Evolutionary conservation across 1,140 invertebrate genomes (phyloP), one percentile per base, ranked within the genome.

Genomic region (Holcopasites calliopsidis): DNA sequence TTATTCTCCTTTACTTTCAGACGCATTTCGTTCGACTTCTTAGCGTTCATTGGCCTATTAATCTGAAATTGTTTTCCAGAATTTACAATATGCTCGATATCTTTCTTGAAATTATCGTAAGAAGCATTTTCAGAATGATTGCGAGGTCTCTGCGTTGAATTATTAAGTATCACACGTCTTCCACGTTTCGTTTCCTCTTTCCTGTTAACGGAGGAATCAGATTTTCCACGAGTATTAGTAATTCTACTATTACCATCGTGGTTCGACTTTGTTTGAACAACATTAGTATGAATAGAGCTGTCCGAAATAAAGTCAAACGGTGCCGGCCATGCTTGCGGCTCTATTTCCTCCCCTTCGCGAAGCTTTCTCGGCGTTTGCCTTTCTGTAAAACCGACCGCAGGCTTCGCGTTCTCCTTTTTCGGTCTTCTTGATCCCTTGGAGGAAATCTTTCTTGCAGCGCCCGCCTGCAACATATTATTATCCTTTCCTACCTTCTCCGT

Each of bases 301-400:
- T 89, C 89, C 16, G 83, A 85, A 3, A 82, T 71, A n/a, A 86
- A 85, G 38, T 91, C 89, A 38, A 89, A 91, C 0, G 88, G 86
- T 8, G 87, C 77, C 1, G 90, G 90, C 76, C 88, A 89, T 0
- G 80, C 52, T 23, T 84, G 80, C 1, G 85, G 3, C 28, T 86
- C 84, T 33, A 89, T 90, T 16, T 31, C 49, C 60, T 88, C 85
- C 26, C 85, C 79, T 28, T 88, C 84, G 21, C 85, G 83, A 7
- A 89, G 78, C 1, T 76, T 82, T n/a, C 75, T 82, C 3, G 76
- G 47, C 4, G 35, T 35, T n/a, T 52, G 31, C 23, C 68, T 77
- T 40, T 73, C 52, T 0, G 85, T 62, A 7, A 74, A 42, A 42
- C 78, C 68, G 4, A 66, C n/a, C n/a, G 75, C 60, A 3, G 66